phyloP scores from a whole-genome alignment of 2,113 vertebrate species.

The Apteryx mantelli region DNA sequence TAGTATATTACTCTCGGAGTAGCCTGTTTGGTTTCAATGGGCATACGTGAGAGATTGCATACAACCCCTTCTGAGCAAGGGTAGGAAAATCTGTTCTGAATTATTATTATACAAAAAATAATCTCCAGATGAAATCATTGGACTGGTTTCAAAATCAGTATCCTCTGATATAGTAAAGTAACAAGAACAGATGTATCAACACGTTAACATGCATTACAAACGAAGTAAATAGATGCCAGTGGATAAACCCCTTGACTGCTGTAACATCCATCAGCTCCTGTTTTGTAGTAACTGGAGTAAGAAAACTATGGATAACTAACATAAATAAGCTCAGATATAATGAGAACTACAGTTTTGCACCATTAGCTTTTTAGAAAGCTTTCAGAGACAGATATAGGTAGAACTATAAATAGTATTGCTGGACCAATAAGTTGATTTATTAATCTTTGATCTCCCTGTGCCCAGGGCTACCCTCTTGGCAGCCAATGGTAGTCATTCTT shows the following conservation, averaged over 20 bases:
- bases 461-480: neutral
- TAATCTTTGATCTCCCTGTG: neutral
- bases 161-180: neutral
- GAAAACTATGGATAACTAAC: neutral
- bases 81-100: neutral
- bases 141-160: neutral
- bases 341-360: neutral
- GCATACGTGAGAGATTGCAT: neutral
- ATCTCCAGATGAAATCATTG: constrained; percentile 11
- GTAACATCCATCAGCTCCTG: neutral
- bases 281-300: neutral
- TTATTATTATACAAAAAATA: constrained; percentile 16
- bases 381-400: neutral
- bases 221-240: neutral
- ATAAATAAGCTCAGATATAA: neutral
- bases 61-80: neutral
- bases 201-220: neutral
- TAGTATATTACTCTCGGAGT: neutral
- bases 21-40: neutral
- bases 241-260: neutral
- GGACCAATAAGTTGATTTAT: neutral
- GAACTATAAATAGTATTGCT: neutral
- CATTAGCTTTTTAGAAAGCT: neutral
- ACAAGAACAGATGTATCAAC: neutral
- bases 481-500: neutral